Evolutionary conservation across 2,888 invertebrate genomes (phyloP), one percentile per base, ranked within the genome.

Genomic region (Andrena dorsata): DNA sequence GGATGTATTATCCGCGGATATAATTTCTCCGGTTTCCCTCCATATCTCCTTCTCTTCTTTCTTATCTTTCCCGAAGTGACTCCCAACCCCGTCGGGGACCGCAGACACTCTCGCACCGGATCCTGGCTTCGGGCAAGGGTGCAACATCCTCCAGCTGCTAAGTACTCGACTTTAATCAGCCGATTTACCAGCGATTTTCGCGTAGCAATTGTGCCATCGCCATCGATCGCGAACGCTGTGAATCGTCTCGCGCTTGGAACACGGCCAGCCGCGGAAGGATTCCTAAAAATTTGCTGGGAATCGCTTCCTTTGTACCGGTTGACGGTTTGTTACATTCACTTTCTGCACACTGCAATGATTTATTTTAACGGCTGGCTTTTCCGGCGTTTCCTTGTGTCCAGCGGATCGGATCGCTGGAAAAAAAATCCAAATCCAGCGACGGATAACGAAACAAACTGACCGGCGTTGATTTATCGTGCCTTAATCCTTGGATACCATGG

Each of bases 1-100:
- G 74, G 77, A 82, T 74, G 77, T 82, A 75, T 82, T 83, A 78
- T 73, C 64, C 69, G 23, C n/a, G 69, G 78, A 82, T 76, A 69
- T 82, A 78, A 83, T 83, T 82, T 66, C 82, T 23, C 51, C 72
- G 65, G 51, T 63, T 58, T 63, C 58, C 71, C 47, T 47, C 49
- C 76, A 26, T 64, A 68, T 80, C 72, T 76, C 20, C 47, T 51
- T 76, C 70, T 20, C 32, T 35, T 35, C 47, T 49, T 61, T 47
- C 81, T 74, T 73, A 78, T 81, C 69, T 78, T 28, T 58, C 13
- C 16, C 70, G 23, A 41, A 66, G 65, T 26, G 61, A 56, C 53
- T 47, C 26, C 5, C 20, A 41, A 2, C 26, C 41, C 23, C 7
- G 26, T 8, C 20, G 13, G 47, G 41, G 58, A 56, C 10, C 56